Evolutionary conservation across 2,113 vertebrate species (phyloP).

Genomic region (Scalopus aquaticus): DNA sequence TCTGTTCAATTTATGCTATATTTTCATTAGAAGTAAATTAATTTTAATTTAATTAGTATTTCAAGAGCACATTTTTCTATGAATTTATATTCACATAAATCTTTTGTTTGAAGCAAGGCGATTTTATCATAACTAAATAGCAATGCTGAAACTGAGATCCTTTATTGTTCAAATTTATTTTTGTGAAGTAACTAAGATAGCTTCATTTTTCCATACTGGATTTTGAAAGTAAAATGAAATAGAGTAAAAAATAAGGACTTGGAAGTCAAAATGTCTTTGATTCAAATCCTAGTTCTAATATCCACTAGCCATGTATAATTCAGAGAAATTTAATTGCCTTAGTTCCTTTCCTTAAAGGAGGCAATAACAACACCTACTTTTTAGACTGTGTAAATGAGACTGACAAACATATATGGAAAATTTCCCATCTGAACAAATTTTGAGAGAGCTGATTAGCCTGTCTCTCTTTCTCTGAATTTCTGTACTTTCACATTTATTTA

Average conservation of each 20-base stretch:
- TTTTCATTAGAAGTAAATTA: slow-evolving; percentile 44
- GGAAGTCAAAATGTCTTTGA: neutral
- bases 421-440: neutral
- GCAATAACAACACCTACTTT: neutral
- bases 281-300: neutral
- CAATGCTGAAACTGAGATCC: neutral
- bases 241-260: neutral
- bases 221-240: neutral
- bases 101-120: slow-evolving; percentile 18
- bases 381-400: neutral
- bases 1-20: neutral
- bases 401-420: neutral
- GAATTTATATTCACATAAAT: slow-evolving; percentile 42
- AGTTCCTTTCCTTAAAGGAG: neutral
- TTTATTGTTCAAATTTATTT: slow-evolving; percentile 1
- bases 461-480: neutral
- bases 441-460: neutral
- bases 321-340: neutral
- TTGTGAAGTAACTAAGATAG: neutral
- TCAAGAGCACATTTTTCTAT: slow-evolving; percentile 12
- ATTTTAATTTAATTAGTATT: slow-evolving; percentile 48
- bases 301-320: neutral
- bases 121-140: neutral
- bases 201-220: neutral
- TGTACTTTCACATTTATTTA: neutral